A percentile compares a stretch with the other conserved stretches of the same genome.
Conservation (phyloP, 1,140 invertebrate genomes). For the Zaprionus taronus region DNA sequence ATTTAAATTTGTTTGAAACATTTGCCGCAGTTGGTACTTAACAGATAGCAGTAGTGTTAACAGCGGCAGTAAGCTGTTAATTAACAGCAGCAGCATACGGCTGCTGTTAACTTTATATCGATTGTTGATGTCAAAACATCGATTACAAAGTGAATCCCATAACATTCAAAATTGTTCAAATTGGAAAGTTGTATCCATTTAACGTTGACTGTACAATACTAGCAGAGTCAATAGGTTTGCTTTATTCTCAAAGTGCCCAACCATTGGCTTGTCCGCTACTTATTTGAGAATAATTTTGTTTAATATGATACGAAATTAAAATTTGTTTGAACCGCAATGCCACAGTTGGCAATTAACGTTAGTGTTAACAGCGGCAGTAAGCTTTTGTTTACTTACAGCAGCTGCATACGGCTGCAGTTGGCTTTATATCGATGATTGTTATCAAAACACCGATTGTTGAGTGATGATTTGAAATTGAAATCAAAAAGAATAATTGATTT, state of each 20-base stretch:
- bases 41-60: conserved; percentile 27
- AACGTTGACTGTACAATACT: not conserved
- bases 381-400: conserved; percentile 32
- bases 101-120: conserved; percentile 1
- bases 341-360: conserved; percentile 4
- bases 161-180: conserved; percentile 2
- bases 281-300: not conserved
- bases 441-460: not conserved
- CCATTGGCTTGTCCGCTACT: not conserved
- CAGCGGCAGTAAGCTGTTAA: conserved; percentile 26
- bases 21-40: conserved; percentile 13
- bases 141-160: not conserved
- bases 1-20: conserved; percentile 33
- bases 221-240: rapidly evolving
- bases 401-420: conserved; percentile 9
- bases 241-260: not conserved
- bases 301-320: conserved; percentile 10
- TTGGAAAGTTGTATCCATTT: not conserved
- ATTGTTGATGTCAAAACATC: conserved; percentile 9
- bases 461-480: not conserved
- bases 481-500: too few species aligned
- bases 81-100: conserved; percentile 17
- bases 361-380: conserved; percentile 18
- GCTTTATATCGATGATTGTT: not conserved
- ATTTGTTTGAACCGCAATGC: conserved; percentile 27